Conservation (phyloP, 2,113 vertebrate species). For the Platycercus adscitus region DNA sequence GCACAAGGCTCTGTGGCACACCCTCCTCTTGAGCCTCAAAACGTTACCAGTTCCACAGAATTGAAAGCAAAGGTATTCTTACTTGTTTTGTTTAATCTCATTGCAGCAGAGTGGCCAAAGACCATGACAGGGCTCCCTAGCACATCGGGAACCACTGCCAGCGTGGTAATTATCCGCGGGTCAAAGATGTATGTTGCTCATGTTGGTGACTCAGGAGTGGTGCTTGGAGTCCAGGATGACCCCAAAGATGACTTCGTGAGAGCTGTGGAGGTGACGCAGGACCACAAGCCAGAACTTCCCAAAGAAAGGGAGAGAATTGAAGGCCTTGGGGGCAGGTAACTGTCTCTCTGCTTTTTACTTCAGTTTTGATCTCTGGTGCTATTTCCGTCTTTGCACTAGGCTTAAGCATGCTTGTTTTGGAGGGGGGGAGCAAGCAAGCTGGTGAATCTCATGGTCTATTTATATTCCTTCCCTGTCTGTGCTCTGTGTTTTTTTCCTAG, state of each 20-base stretch:
- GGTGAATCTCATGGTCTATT: background rate
- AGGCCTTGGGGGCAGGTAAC: slow-evolving; percentile 94
- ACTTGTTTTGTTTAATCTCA: background rate
- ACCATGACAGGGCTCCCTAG: slow-evolving; percentile 96
- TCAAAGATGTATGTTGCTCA: slow-evolving; percentile 96
- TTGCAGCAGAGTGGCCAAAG: slow-evolving; percentile 96
- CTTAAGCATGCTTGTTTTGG: background rate
- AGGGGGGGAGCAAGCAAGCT: background rate
- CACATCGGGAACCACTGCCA: slow-evolving; percentile 96
- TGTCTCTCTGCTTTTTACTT: background rate
- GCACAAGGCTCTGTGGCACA: background rate
- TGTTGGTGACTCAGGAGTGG: slow-evolving; percentile 94
- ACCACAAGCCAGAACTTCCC: slow-evolving; percentile 97
- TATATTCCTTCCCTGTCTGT: background rate
- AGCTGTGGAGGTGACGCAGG: slow-evolving; percentile 95
- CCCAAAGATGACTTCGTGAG: slow-evolving; percentile 86
- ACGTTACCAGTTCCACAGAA: background rate
- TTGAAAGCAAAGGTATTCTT: background rate
- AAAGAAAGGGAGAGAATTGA: slow-evolving; percentile 96
- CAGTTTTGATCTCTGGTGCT: background rate
- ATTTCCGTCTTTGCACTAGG: background rate
- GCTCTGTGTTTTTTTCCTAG: background rate
- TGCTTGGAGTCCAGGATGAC: slow-evolving; percentile 91
- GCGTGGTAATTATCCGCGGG: slow-evolving; percentile 92
- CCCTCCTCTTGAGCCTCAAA: background rate